These are phyloP conservation scores for Pelecanus crispus DNA, from an alignment of 2,113 vertebrate genomes.

Conservation along the genomic window DNA sequence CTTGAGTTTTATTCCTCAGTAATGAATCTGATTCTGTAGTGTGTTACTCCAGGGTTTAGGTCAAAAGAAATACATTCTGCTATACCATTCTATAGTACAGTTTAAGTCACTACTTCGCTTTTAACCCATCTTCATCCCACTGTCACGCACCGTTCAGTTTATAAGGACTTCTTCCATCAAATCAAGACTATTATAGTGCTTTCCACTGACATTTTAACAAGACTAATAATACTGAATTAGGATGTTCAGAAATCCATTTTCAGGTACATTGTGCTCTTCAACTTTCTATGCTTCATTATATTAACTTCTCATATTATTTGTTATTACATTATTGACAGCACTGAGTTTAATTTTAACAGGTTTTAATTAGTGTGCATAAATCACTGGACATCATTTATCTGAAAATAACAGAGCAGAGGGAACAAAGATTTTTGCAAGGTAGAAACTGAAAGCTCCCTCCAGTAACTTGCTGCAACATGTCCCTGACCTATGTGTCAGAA, in stretches of 20 bases:
- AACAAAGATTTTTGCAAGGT: not conserved
- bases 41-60: not conserved
- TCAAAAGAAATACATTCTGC: not conserved
- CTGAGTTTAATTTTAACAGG: not conserved
- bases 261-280: not conserved
- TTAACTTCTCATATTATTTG: not conserved
- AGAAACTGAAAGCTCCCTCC: not conserved
- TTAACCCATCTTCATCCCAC: not conserved
- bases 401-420: not conserved
- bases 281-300: not conserved
- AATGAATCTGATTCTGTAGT: not conserved
- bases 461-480: not conserved
- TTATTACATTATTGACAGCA: not conserved
- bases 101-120: not conserved
- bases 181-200: not conserved
- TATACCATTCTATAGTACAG: not conserved
- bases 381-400: not conserved
- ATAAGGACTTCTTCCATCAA: not conserved
- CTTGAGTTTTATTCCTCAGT: not conserved
- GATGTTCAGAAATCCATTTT: not conserved
- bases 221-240: not conserved
- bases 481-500: not conserved
- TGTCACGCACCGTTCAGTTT: not conserved
- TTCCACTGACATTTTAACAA: not conserved
- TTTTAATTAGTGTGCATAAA: not conserved